Percentiles rank a stretch among this genome's conserved stretches.
Conservation (phyloP, 2,888 invertebrate species). For the Agrilus biguttatus region DNA sequence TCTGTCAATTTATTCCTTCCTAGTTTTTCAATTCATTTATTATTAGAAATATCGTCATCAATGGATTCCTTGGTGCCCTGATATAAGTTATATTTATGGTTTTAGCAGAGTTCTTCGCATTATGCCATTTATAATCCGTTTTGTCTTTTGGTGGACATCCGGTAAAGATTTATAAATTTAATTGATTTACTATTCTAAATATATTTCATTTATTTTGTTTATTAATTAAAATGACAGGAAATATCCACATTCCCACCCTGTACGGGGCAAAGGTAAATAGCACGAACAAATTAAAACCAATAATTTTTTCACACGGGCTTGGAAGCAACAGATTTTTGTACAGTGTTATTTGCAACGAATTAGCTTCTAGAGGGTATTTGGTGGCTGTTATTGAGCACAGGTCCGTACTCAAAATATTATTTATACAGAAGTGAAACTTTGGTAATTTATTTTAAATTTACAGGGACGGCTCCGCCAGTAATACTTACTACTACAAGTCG, state of each 20-base stretch:
- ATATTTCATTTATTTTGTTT: slow-evolving; percentile 1
- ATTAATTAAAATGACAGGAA: slow-evolving; percentile 20
- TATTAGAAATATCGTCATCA: slow-evolving; percentile 31
- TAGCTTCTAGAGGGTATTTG: slow-evolving; percentile 50
- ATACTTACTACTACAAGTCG: slow-evolving; percentile 31
- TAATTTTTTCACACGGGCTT: slow-evolving; percentile 51
- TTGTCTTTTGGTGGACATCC: slow-evolving; percentile 23
- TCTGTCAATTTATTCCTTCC: background rate
- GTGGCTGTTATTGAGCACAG: slow-evolving; percentile 52
- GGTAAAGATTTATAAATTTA: slow-evolving; percentile 13
- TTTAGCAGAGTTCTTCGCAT: slow-evolving; percentile 31
- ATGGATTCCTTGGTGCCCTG: slow-evolving; percentile 41
- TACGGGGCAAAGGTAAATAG: slow-evolving; percentile 32
- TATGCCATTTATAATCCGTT: slow-evolving; percentile 23
- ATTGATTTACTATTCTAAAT: background rate
- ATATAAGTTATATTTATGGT: slow-evolving; percentile 38
- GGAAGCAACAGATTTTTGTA: slow-evolving; percentile 47
- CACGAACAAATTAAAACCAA: slow-evolving; percentile 33
- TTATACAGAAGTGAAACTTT: background rate
- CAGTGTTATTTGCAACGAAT: slow-evolving; percentile 41
- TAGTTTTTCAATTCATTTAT: slow-evolving; percentile 2
- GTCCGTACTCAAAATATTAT: slow-evolving; percentile 19
- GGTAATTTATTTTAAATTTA: slow-evolving; percentile 5
- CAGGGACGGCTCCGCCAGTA: slow-evolving; percentile 31
- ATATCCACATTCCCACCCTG: slow-evolving; percentile 36